Evolutionary conservation across 2,113 vertebrate genomes (phyloP), one percentile per base, ranked within the genome.

Genomic region (Amphilophus citrinellus): DNA sequence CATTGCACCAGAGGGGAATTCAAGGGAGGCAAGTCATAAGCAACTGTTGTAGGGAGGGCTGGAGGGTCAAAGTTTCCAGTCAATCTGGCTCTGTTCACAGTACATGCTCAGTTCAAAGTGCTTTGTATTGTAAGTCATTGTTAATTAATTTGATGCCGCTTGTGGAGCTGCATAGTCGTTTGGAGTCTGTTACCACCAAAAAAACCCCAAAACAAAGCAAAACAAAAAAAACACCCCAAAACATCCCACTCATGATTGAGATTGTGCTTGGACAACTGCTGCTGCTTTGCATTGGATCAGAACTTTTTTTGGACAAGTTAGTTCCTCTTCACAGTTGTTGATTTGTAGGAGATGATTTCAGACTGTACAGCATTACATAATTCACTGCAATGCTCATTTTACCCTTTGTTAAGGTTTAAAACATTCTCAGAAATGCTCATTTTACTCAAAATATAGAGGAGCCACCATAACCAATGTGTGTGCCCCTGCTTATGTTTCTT

Each of bases 71-170:
- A 94, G 92, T 91, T 95, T 90, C 90, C 87, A 82, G 90, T 95
- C 93, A 91, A 83, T 94, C 93, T 92, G 94, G 93, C 94, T 92
- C 86, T 91, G 87, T 85, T 87, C 88, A 57, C 83, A 80, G 89
- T 78, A 50, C 87, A 93, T 90, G 71, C 88, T 90, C 84, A 62
- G 92, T 95, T 94, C 93, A 95, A 93, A 93, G 92, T 90, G 91
- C 93, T 95, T 95, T 95, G 94, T 93, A 94, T 93, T 92, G 81
- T 95, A 96, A 95, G 95, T 95, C 95, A 95, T 78, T 96, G 95
- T 95, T 95, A 95, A 96, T 96, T 95, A 95, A 95, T 95, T 92
- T 94, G 94, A 94, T 89, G 89, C 90, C 90, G 85, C 95, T 94
- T 89, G 93, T 82, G 8, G 94, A 88, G 93, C 93, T 86, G 84